Percentiles rank a stretch among this genome's conserved stretches.
These are phyloP conservation scores for Diplazon laetatorius DNA, from an alignment of 2,888 invertebrate genomes.

Conservation along the genomic window DNA sequence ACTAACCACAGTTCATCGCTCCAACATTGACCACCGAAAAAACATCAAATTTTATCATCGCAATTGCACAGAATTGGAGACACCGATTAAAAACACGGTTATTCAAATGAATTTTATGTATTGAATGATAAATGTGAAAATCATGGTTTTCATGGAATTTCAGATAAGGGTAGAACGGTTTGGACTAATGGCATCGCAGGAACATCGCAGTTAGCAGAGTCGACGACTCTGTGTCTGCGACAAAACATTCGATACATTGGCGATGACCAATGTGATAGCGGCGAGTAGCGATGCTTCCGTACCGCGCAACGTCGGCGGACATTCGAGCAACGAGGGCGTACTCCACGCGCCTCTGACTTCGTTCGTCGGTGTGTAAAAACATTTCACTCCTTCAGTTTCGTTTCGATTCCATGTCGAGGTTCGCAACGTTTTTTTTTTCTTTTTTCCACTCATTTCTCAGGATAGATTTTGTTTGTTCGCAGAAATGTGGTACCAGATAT, in stretches of 20 bases:
- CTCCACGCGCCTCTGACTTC: conserved; percentile 77
- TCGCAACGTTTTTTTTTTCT: background rate
- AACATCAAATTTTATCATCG: no score
- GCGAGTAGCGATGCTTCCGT: conserved; percentile 59
- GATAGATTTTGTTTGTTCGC: conserved; percentile 70
- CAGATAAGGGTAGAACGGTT: background rate
- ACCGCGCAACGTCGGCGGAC: conserved; percentile 65
- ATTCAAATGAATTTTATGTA: no score
- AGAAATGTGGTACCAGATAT: conserved; percentile 99
- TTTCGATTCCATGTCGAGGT: background rate
- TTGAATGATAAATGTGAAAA: background rate
- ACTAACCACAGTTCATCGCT: conserved; percentile 9
- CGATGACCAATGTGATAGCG: conserved; percentile 64
- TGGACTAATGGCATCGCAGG: background rate
- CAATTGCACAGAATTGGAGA: no score
- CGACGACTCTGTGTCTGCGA: background rate
- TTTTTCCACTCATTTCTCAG: conserved; percentile 4
- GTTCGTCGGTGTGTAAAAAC: conserved; percentile 71
- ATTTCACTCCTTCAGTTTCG: conserved; percentile 17
- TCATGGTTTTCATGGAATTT: background rate
- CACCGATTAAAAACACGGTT: no score
- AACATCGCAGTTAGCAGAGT: conserved; percentile 26
- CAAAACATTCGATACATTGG: conserved; percentile 33
- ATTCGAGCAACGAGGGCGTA: conserved; percentile 67
- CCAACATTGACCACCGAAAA: no score